These are phyloP conservation scores for Beris morrisii DNA, from an alignment of 2,888 invertebrate species.

Conservation along the genomic window DNA sequence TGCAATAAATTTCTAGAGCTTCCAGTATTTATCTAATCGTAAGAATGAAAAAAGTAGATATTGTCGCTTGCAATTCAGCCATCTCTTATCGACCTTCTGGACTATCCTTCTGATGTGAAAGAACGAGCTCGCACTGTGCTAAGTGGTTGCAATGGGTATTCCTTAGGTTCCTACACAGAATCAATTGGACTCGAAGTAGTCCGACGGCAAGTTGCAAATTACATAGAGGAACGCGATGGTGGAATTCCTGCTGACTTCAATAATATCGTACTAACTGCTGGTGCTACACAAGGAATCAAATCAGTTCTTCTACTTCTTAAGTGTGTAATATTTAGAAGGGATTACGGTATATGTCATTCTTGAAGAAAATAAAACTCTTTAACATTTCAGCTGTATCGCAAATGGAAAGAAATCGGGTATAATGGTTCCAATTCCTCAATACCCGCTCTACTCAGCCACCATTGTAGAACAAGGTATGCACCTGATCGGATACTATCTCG, in stretches of 20 bases:
- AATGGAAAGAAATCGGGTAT: slow-evolving; percentile 64
- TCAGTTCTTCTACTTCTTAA: slow-evolving; percentile 62
- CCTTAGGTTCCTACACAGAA: slow-evolving; percentile 72
- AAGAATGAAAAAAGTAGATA: slow-evolving; percentile 59
- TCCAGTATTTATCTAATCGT: no score
- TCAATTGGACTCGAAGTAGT: slow-evolving; percentile 89
- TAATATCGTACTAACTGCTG: slow-evolving; percentile 82
- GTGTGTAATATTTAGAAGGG: not conserved
- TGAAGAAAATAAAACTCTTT: not conserved
- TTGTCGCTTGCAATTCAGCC: slow-evolving; percentile 78
- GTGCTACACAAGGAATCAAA: slow-evolving; percentile 93
- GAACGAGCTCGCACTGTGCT: slow-evolving; percentile 67
- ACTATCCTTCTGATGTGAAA: slow-evolving; percentile 84
- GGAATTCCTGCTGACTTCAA: slow-evolving; percentile 70
- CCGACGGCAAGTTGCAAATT: slow-evolving; percentile 82
- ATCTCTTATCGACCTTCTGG: slow-evolving; percentile 67
- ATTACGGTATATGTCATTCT: slow-evolving; percentile 44
- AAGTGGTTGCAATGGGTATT: slow-evolving; percentile 71
- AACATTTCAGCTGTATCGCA: slow-evolving; percentile 38
- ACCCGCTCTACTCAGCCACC: slow-evolving; percentile 95
- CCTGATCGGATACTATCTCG: slow-evolving; percentile 86
- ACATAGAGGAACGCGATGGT: slow-evolving; percentile 79
- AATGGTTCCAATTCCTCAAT: slow-evolving; percentile 98
- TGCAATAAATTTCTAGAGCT: slow-evolving; percentile 4
- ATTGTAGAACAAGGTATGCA: slow-evolving; percentile 87